phyloP scores from a whole-genome alignment of 2,113 vertebrate genomes.

The Octodon degus region DNA sequence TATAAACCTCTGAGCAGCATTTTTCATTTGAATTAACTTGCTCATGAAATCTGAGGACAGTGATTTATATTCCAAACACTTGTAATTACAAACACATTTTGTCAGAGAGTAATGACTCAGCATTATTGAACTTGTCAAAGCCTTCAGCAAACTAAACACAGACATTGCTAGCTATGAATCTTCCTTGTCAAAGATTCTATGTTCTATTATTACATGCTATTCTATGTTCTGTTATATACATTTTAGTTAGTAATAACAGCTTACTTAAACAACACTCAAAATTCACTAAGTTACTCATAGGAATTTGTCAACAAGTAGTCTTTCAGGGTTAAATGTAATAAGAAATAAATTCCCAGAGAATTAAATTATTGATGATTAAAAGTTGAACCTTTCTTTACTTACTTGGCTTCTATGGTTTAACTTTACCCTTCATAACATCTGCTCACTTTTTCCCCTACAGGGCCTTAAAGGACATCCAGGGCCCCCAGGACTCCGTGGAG shows the following conservation, averaged over 20 bases:
- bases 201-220: not conserved
- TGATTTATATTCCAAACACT: conserved; percentile 71
- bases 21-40: conserved; percentile 48
- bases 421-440: conserved; percentile 46
- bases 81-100: conserved; percentile 71
- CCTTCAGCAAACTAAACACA: conserved; percentile 10
- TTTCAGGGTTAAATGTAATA: not conserved
- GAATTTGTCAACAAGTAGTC: conserved; percentile 1
- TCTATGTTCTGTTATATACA: conserved; percentile 14
- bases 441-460: conserved; percentile 83
- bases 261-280: not conserved
- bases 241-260: conserved; percentile 56
- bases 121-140: conserved; percentile 64
- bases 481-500: conserved; percentile 89
- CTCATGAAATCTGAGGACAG: conserved; percentile 34
- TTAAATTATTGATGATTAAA: not conserved
- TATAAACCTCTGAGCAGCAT: not conserved
- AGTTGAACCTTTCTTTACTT: not conserved
- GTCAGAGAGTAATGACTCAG: conserved; percentile 14
- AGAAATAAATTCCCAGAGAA: conserved; percentile 4
- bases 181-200: conserved; percentile 5
- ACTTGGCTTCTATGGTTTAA: conserved; percentile 29
- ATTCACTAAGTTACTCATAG: not conserved
- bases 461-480: conserved; percentile 94
- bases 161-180: conserved; percentile 23